These are phyloP conservation scores for Leptatherina wallacei DNA, from an alignment of 2,797 vertebrate species.

Conservation along the genomic window DNA sequence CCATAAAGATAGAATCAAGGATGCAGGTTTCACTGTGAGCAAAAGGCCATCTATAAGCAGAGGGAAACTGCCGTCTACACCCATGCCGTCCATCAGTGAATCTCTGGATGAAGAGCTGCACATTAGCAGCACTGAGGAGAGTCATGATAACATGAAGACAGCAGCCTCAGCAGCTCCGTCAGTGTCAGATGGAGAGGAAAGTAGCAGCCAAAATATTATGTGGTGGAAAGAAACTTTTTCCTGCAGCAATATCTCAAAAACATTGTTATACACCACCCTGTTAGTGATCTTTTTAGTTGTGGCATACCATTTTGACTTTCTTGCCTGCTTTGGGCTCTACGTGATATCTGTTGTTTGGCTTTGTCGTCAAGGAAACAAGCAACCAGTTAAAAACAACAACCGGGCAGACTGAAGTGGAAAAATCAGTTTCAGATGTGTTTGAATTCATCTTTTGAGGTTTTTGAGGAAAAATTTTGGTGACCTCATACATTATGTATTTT, in stretches of 20 bases:
- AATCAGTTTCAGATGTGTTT: conserved; percentile 3
- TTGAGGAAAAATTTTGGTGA: neutral
- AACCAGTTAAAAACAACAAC: conserved; percentile 55
- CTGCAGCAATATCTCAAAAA: conserved; percentile 81
- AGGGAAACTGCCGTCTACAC: conserved; percentile 48
- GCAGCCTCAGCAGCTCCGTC: conserved; percentile 15
- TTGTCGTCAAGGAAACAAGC: conserved; percentile 82
- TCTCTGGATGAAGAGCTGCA: conserved; percentile 72
- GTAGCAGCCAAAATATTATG: conserved; percentile 40
- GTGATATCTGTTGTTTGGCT: conserved; percentile 91
- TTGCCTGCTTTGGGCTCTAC: conserved; percentile 92
- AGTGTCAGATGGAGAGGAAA: conserved; percentile 53
- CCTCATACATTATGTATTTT: conserved; percentile 12
- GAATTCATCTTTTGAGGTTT: neutral
- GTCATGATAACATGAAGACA: conserved; percentile 41
- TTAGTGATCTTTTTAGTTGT: conserved; percentile 88
- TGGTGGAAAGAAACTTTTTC: conserved; percentile 75
- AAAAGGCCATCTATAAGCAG: conserved; percentile 63
- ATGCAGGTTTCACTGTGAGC: conserved; percentile 4
- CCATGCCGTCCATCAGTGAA: conserved; percentile 81
- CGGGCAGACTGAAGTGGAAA: conserved; percentile 22
- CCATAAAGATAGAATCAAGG: conserved; percentile 36
- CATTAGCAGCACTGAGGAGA: conserved; percentile 33
- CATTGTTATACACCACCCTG: conserved; percentile 82
- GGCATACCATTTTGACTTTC: conserved; percentile 91